Base-by-base conservation (phyloP, 2,888 invertebrate genomes). In the Athetis lepigone region DNA sequence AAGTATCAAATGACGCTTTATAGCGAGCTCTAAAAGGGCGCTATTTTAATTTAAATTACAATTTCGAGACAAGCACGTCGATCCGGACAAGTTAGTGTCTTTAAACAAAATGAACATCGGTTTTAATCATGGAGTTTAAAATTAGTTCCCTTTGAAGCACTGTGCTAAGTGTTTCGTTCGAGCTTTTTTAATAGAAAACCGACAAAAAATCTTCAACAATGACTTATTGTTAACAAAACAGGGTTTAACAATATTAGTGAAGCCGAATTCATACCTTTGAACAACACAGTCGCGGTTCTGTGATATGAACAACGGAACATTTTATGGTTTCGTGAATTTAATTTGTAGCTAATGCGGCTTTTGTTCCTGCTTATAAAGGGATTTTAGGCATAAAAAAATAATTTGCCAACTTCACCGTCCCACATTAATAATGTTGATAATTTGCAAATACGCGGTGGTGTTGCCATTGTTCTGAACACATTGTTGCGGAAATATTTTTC, bases 41-140 rank as follows among this genome's bases (percentile, higher is more conserved):
- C 79, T 70, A 77, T 82, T 86, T 85, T 83, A 81, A 82, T 86
- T 85, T 83, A 81, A 82, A 86, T 85, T 86, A 83, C 80, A 80
- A 85, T 83, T 84, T 79, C 59, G 64, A 80, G 71, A 78, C 79
- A 77, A 78, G 77, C 74, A 82, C 79, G 77, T 78, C 82, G 79
- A 84, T 84, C 80, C 79, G 61, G 73, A 63, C 82, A 84, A 84
- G 33, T 33, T 33, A 33, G 84, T 77, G 75, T 77, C 79, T 79
- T 79, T 77, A 83, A 84, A 88, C 81, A 87, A 85, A 89, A 85
- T 82, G 85, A 84, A 82, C 83, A 82, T 84, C 76, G 77, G 81
- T 88, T 90, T 90, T 89, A 89, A 90, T 90, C 86, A 85, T 77
- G 80, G 81, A 86, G 82, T 85, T 88, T 86, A 85, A 90, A 88